Evolutionary conservation across 2,888 invertebrate species (phyloP).

Genomic region (Macrosoma leucophasiata): DNA sequence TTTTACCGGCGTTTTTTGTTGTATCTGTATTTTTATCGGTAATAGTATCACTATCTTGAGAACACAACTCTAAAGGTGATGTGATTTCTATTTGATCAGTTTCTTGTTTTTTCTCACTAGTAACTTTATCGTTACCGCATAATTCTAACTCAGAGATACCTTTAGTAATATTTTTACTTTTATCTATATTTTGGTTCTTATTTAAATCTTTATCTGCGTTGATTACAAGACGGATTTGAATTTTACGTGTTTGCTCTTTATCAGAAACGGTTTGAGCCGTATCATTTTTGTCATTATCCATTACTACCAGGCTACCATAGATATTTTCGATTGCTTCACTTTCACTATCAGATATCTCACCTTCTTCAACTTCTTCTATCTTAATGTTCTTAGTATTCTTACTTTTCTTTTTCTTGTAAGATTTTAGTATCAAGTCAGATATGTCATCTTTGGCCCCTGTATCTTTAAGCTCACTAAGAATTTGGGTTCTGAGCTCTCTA

Average conservation of each 20-base stretch:
- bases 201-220: slow-evolving; percentile 39
- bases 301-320: slow-evolving; percentile 53
- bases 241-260: slow-evolving; percentile 44
- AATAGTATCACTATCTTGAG: too few relatives aligned
- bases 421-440: slow-evolving; percentile 61
- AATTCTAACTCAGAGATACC: slow-evolving; percentile 47
- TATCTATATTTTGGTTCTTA: slow-evolving; percentile 10
- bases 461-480: slow-evolving; percentile 64
- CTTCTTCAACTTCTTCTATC: slow-evolving; percentile 57
- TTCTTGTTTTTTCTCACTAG: too few relatives aligned
- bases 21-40: too few relatives aligned
- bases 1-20: too few relatives aligned
- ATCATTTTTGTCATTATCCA: slow-evolving; percentile 34
- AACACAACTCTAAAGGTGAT: too few relatives aligned
- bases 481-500: slow-evolving; percentile 59
- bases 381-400: slow-evolving; percentile 27
- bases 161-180: slow-evolving; percentile 11
- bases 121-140: slow-evolving; percentile 28
- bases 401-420: slow-evolving; percentile 46
- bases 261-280: too few relatives aligned
- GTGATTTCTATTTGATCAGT: too few relatives aligned
- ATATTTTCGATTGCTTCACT: slow-evolving; percentile 63
- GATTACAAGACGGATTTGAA: slow-evolving; percentile 53
- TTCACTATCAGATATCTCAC: slow-evolving; percentile 66
- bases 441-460: slow-evolving; percentile 62